phyloP scores from a whole-genome alignment of 2,888 invertebrate species.

The Cryptophagus acutangulus region DNA sequence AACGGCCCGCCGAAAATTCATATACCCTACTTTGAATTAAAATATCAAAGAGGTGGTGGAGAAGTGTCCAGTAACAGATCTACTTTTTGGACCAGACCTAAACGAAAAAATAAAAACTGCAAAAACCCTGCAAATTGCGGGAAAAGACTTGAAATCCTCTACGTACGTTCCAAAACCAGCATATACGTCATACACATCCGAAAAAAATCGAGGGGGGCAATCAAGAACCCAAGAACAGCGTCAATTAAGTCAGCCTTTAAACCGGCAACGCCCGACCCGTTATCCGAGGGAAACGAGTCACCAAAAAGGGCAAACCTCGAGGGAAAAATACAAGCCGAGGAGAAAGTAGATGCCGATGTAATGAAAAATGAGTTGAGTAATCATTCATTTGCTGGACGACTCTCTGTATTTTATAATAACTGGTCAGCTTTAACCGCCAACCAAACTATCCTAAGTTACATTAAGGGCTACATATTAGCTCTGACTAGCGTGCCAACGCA shows the following conservation, averaged over 20 bases:
- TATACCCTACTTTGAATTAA: slow-evolving; percentile 13
- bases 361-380: too few species aligned
- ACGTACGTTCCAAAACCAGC: too few species aligned
- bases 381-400: too few species aligned
- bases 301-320: slow-evolving; percentile 13
- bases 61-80: slow-evolving; percentile 9
- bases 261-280: slow-evolving; percentile 12
- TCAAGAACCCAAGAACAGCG: neutral
- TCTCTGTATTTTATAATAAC: too few species aligned
- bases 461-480: slow-evolving; percentile 11
- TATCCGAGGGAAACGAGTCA: slow-evolving; percentile 7
- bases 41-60: slow-evolving; percentile 11
- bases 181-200: too few species aligned
- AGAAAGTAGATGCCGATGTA: too few species aligned
- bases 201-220: slow-evolving; percentile 9
- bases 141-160: slow-evolving; percentile 8
- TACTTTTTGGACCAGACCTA: slow-evolving; percentile 15
- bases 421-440: too few species aligned
- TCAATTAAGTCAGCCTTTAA: slow-evolving; percentile 8
- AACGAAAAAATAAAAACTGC: slow-evolving; percentile 12
- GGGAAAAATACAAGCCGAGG: too few species aligned
- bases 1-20: slow-evolving; percentile 12
- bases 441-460: slow-evolving; percentile 11
- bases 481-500: slow-evolving; percentile 1
- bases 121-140: slow-evolving; percentile 11